Percentiles rank a stretch among this genome's conserved stretches.
Evolutionary conservation across 1,140 invertebrate genomes (phyloP).

Genomic region (Daktulosphaira vitifoliae): DNA sequence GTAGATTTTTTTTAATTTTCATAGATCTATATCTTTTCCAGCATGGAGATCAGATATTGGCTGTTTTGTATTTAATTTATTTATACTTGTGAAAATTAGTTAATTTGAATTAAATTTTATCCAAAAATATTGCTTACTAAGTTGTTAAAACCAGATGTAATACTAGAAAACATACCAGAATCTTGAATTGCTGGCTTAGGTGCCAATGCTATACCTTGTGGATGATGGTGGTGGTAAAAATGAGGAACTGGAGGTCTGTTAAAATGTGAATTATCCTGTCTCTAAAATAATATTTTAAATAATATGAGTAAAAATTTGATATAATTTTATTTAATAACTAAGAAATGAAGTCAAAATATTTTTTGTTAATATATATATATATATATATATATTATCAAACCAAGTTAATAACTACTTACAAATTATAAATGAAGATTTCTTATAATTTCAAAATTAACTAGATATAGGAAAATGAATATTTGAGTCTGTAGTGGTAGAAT

Average conservation of each 20-base stretch:
- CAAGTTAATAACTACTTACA: constrained; percentile 28
- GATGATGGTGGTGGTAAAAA: constrained; percentile 42
- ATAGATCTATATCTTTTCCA: neutral
- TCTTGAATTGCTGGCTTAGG: constrained; percentile 39
- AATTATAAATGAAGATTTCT: neutral
- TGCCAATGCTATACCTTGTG: constrained; percentile 43
- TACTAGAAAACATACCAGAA: constrained; percentile 58
- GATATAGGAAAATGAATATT: constrained; percentile 8
- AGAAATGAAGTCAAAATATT: no score
- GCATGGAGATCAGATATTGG: constrained; percentile 28
- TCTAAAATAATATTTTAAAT: constrained; percentile 37
- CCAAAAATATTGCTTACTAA: constrained; percentile 66
- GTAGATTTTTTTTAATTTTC: no score
- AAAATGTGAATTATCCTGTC: constrained; percentile 38
- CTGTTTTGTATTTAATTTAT: constrained; percentile 17
- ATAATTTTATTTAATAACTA: no score
- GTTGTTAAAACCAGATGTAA: constrained; percentile 65
- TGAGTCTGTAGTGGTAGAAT: constrained; percentile 6
- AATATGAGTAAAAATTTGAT: constrained; percentile 26
- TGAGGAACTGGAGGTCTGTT: constrained; percentile 41
- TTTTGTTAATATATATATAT: constrained; percentile 40
- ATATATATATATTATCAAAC: neutral
- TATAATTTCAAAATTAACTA: constrained; percentile 4
- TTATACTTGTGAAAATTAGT: constrained; percentile 2
- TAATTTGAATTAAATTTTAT: constrained; percentile 41